These are phyloP conservation scores for Acleris laterana DNA, from an alignment of 2,888 invertebrate genomes.

Conservation along the genomic window DNA sequence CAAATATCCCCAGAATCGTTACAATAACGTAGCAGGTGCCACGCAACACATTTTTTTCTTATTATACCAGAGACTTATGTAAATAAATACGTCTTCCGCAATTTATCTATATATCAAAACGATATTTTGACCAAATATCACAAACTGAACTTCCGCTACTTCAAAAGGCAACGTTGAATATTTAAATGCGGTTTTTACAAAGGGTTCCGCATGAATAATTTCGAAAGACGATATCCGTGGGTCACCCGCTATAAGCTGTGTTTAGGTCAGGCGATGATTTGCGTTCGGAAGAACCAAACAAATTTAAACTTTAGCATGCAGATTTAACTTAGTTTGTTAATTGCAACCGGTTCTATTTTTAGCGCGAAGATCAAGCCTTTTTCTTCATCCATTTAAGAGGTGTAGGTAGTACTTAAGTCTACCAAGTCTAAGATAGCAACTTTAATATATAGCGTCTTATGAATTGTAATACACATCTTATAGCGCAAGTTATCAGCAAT, in stretches of 20 bases:
- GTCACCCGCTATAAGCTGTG: slow-evolving; percentile 1
- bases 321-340: not conserved
- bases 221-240: slow-evolving; percentile 18
- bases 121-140: slow-evolving; percentile 19
- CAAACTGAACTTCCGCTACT: slow-evolving; percentile 9
- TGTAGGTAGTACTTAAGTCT: no score
- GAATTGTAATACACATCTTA: no score
- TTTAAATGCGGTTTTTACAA: slow-evolving; percentile 36
- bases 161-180: slow-evolving; percentile 28
- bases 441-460: no score
- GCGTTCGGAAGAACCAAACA: not conserved
- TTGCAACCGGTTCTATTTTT: no score
- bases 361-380: no score
- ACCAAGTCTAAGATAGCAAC: no score
- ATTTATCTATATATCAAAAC: slow-evolving; percentile 31
- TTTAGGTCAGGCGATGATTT: not conserved
- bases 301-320: not conserved
- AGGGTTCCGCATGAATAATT: slow-evolving; percentile 35
- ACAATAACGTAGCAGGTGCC: no score
- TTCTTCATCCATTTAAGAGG: no score
- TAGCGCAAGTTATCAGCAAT: no score
- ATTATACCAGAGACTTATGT: not conserved
- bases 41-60: not conserved
- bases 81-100: not conserved
- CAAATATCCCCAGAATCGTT: no score